Conservation (phyloP, 2,888 invertebrate genomes). For the Meghimatium bilineatum region DNA sequence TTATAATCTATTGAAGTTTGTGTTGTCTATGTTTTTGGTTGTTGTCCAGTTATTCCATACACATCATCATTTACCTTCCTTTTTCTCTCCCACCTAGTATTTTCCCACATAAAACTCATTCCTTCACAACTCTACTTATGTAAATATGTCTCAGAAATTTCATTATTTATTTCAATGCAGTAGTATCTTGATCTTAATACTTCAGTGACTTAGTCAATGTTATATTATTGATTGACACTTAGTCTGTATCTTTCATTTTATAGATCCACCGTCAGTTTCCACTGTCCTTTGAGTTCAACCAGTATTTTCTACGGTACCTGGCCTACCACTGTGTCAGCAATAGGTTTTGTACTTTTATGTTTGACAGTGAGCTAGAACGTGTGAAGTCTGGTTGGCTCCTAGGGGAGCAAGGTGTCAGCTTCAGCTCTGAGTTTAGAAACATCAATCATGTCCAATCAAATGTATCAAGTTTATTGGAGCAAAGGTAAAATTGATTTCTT, state of each 20-base stretch:
- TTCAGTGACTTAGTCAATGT: no score
- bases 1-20: no score
- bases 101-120: no score
- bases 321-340: slow-evolving; percentile 98
- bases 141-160: no score
- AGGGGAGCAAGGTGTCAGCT: slow-evolving; percentile 61
- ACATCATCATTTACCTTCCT: no score
- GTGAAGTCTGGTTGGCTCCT: slow-evolving; percentile 77
- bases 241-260: neutral
- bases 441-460: neutral
- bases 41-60: no score
- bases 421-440: neutral
- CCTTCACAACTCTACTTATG: no score
- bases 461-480: slow-evolving; percentile 22
- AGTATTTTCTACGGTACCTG: slow-evolving; percentile 94
- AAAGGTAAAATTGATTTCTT: slow-evolving; percentile 3
- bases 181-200: no score
- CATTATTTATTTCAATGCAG: no score
- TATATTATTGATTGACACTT: neutral
- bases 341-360: slow-evolving; percentile 94
- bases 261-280: slow-evolving; percentile 96
- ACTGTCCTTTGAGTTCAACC: slow-evolving; percentile 97
- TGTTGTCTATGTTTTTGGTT: no score
- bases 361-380: slow-evolving; percentile 94
- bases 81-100: no score